Base-by-base conservation (phyloP, 2,113 vertebrate genomes). In the Pampusana beccarii region DNA sequence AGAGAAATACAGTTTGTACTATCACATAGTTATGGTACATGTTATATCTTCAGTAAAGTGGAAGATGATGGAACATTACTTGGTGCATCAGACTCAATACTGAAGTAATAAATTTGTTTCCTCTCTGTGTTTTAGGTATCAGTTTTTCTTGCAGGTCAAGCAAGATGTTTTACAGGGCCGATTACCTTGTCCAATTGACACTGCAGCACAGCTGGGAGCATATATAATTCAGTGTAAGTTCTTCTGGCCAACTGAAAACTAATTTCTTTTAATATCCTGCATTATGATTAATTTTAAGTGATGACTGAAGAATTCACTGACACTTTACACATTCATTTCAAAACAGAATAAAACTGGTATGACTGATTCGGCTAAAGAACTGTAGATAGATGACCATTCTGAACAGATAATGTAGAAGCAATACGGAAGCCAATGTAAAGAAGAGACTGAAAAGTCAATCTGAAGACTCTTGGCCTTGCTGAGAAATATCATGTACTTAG, bases 121-220 rank as follows among this genome's bases (percentile, higher is more conserved):
- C 44, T 89, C 25, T 85, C 77, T 97, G 57, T 97, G 48, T 98
- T 97, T 95, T 96, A 99, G 99, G 95, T 99, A 98, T 90, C 99
- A 99, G 96, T 98, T 99, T 97, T 99, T 99, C 97, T 97, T 99
- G 83, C 99, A 99, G 92, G 98, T 99, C 77, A 98, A 99, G 94
- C 99, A 99, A 96, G 99, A 99, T 66, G 96, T 99, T 72, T 96
- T 98, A 40, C 98, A 99, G 95, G 98, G 99, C 48, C 98, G 98
- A 11, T 96, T 99, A 75, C 99, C 98, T 10, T 99, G 98, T 82
- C 97, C 98, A 6, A 2, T 88, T 79, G 97, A 97, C 67, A 96
- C 93, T 54, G 98, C 98, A 31, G 97, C 98, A 61, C 98, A 98
- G 57, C 97, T 99, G 79, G 98, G 97, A 65, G 98, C 99, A 3